Conservation (phyloP, 2,797 vertebrate species). For the Linurgus olivaceus region DNA sequence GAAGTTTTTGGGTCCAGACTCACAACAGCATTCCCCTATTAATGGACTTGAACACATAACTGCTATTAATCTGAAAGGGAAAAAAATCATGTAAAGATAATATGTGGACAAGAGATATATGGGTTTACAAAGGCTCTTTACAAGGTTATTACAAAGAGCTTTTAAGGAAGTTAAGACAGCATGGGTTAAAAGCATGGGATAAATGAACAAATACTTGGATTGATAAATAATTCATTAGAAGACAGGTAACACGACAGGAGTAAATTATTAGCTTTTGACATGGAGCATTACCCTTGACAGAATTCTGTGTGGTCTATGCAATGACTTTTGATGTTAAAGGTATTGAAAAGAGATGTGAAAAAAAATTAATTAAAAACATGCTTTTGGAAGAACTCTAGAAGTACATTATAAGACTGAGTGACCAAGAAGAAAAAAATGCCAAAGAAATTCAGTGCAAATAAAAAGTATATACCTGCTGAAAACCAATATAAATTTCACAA, state of each 20-base stretch:
- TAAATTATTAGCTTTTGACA: neutral
- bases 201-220: neutral
- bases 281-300: neutral
- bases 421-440: neutral
- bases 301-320: neutral
- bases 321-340: neutral
- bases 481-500: neutral
- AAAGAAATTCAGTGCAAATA: neutral
- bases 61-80: neutral
- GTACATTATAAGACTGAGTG: neutral
- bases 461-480: neutral
- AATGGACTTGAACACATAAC: neutral
- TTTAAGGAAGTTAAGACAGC: neutral
- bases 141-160: neutral
- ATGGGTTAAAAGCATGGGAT: neutral
- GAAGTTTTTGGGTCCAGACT: neutral
- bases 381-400: neutral
- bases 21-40: neutral
- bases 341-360: neutral
- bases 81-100: neutral
- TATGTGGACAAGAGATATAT: neutral
- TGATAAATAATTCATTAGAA: neutral
- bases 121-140: neutral
- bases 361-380: neutral
- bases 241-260: neutral